Base-by-base conservation (phyloP, 1,140 invertebrate genomes). In the Psix sp. region DNA sequence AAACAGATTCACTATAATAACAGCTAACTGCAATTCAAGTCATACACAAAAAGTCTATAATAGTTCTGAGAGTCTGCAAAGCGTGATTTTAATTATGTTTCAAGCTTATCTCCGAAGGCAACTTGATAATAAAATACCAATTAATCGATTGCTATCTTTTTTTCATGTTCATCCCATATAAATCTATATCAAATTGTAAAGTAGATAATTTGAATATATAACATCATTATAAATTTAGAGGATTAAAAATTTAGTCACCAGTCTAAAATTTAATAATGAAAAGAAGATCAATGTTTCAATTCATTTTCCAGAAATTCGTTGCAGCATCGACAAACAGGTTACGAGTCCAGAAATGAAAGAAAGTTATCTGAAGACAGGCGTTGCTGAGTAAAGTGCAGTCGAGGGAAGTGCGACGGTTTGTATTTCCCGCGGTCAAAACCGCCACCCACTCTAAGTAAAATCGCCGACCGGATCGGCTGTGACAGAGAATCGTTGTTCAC, bases 401-500 rank as follows among this genome's bases (percentile, higher is more conserved):
- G 49, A 67, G 48, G 63, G 60, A 68, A 75, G 57, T 63, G 33
- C 24, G 33, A 54, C 43, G 45, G 40, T 74, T 77, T 62, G 57
- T 72, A 72, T 72, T 74, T 71, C 68, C 74, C 72, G 70, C 67
- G 71, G 57, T 73, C 45, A 70, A 39, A 68, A 46, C 42, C 38
- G 57, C 52, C 51, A 60, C 62, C 62, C 62, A 63, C 57, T 63
- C 42, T 49, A 56, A 21, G 67, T 21, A 65, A 70, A 76, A 73
- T 62, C 71, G 67, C 52, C 62, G 57, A 76, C 62, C 77, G 77
- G 65, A 78, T 78, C 75, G 77, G 68, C 68, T 57, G 68, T 36
- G 66, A 74, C 74, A 67, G 73, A 74, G 74, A 74, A 76, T 74
- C 68, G 63, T 77, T 57, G 78, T 81, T 80, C 82, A 83, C 84